Percentiles rank a stretch among this genome's conserved stretches.
Evolutionary conservation across 2,797 vertebrate species (phyloP).

Genomic region (Synanceia verrucosa): DNA sequence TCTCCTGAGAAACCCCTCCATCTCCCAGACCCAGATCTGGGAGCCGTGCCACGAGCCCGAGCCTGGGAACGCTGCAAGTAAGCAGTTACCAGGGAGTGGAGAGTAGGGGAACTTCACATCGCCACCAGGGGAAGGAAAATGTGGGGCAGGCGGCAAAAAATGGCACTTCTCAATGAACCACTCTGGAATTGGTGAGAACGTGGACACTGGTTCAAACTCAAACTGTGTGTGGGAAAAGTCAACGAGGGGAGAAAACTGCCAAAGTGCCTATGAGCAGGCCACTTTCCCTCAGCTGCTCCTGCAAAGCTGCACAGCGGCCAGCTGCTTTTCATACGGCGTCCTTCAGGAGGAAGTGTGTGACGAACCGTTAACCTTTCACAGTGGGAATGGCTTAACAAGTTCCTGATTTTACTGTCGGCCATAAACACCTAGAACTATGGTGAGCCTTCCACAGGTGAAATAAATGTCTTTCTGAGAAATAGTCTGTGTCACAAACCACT

Average conservation of each 20-base stretch:
- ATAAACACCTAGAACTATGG: slow-evolving; percentile 30
- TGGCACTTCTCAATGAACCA: slow-evolving; percentile 48
- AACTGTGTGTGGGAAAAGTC: slow-evolving; percentile 35
- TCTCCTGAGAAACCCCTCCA: slow-evolving; percentile 80
- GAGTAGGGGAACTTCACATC: slow-evolving; percentile 44
- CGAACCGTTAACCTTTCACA: slow-evolving; percentile 15
- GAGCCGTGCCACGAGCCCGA: slow-evolving; percentile 76
- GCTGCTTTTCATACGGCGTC: slow-evolving; percentile 3
- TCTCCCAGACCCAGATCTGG: slow-evolving; percentile 75
- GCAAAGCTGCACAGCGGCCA: not conserved
- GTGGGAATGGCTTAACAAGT: slow-evolving; percentile 32
- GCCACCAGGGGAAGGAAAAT: slow-evolving; percentile 26
- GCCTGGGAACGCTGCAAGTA: slow-evolving; percentile 79
- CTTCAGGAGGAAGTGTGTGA: slow-evolving; percentile 29
- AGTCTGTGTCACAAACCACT: not conserved
- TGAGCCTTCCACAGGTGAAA: slow-evolving; percentile 29
- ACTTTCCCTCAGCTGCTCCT: not conserved
- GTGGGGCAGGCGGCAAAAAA: slow-evolving; percentile 20
- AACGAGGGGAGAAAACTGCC: not conserved
- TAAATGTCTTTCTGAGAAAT: not conserved
- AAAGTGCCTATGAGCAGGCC: not conserved
- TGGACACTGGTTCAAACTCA: not conserved
- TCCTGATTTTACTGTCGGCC: slow-evolving; percentile 41
- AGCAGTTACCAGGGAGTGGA: slow-evolving; percentile 74
- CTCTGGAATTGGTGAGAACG: slow-evolving; percentile 23